A percentile compares a stretch with the other conserved stretches of the same genome.
Evolutionary conservation across 2,113 vertebrate genomes (phyloP).

Genomic region (Madoqua kirkii): DNA sequence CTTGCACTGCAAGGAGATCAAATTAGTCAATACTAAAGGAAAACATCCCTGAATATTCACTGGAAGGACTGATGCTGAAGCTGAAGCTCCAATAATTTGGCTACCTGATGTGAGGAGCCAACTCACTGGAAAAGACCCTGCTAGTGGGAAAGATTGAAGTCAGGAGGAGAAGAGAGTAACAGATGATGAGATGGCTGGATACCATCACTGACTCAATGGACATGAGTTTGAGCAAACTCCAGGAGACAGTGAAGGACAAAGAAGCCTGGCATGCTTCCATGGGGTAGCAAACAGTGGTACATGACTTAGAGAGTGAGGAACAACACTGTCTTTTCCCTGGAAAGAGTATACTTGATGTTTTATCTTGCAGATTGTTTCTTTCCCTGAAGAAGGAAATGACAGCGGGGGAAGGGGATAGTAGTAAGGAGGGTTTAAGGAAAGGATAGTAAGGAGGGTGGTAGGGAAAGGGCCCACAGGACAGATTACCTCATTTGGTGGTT

Average conservation of each 20-base stretch:
- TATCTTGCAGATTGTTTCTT: neutral
- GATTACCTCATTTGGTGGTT: neutral
- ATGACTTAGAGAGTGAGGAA: neutral
- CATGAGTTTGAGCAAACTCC: neutral
- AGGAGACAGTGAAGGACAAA: neutral
- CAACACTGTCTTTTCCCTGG: neutral
- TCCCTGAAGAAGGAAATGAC: neutral
- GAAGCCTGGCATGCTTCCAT: neutral
- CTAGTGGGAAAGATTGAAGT: neutral
- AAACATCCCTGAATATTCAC: neutral
- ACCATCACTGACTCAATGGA: neutral
- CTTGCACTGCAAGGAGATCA: neutral
- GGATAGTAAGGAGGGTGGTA: no score
- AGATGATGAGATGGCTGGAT: neutral
- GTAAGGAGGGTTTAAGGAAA: no score
- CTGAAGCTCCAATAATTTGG: neutral
- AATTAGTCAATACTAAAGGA: neutral
- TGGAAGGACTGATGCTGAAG: neutral
- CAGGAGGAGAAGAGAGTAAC: neutral
- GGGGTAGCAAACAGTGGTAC: neutral
- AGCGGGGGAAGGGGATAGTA: fast-evolving
- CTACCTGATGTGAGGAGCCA: neutral
- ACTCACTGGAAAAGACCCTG: neutral
- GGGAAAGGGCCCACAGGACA: neutral
- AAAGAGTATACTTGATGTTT: neutral